phyloP scores from a whole-genome alignment of 2,113 vertebrate species.

The Arvicanthis niloticus region DNA sequence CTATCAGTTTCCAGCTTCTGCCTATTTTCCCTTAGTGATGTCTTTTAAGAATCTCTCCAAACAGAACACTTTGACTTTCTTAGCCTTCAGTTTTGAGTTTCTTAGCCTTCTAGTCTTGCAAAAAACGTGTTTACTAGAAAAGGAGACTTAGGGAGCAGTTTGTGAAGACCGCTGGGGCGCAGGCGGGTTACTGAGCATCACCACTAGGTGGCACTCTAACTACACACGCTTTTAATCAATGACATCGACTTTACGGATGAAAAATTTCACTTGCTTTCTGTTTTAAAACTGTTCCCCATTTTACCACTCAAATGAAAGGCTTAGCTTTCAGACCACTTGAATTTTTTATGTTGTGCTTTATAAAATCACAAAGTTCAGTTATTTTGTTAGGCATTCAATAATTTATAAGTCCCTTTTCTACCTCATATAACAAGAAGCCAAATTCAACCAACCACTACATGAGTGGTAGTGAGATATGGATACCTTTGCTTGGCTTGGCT shows the following conservation, averaged over 20 bases:
- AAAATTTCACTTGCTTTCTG: constrained; percentile 57
- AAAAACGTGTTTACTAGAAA: background rate
- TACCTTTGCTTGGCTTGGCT: constrained; percentile 10
- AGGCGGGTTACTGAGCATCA: background rate
- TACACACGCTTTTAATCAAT: constrained; percentile 51
- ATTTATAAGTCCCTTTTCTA: constrained; percentile 63
- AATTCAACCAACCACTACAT: constrained; percentile 49
- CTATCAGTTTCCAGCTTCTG: background rate
- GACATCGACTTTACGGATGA: constrained; percentile 7
- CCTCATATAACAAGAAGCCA: constrained; percentile 48
- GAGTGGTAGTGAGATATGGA: background rate
- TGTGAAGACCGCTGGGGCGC: background rate
- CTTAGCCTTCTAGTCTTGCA: background rate
- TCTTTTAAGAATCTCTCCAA: background rate
- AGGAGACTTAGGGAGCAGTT: background rate
- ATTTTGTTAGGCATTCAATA: constrained; percentile 55
- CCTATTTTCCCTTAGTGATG: background rate
- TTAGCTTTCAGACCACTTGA: constrained; percentile 27
- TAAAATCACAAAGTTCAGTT: constrained; percentile 57
- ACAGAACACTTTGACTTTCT: background rate
- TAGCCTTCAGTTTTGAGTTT: background rate
- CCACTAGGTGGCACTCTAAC: constrained; percentile 85
- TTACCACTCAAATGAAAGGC: constrained; percentile 40
- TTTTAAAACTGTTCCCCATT: constrained; percentile 59
- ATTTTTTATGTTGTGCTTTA: constrained; percentile 68